These are phyloP conservation scores for Cheilosia variabilis DNA, from an alignment of 2,888 invertebrate genomes.

Conservation along the genomic window DNA sequence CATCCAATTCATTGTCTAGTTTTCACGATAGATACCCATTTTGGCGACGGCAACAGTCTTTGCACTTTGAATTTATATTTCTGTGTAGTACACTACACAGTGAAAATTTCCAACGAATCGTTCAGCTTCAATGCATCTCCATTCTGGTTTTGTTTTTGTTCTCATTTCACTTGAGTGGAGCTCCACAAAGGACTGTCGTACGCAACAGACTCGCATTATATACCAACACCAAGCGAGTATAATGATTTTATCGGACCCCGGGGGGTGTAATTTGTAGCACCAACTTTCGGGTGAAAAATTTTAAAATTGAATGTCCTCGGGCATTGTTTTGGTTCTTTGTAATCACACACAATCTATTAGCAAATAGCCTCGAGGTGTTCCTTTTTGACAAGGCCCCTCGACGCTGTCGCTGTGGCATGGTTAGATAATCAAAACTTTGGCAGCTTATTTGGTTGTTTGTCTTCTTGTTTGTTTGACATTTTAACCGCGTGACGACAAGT, in stretches of 20 bases:
- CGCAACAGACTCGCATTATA: slow-evolving; percentile 57
- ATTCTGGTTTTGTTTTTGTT: slow-evolving; percentile 78
- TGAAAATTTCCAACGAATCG: slow-evolving; percentile 61
- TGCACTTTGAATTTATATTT: slow-evolving; percentile 22
- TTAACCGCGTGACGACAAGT: slow-evolving; percentile 55
- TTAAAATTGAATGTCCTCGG: slow-evolving; percentile 82
- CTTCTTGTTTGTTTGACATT: slow-evolving; percentile 45
- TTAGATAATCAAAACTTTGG: slow-evolving; percentile 71
- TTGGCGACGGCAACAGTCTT: slow-evolving; percentile 55
- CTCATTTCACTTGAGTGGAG: slow-evolving; percentile 82
- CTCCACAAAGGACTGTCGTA: slow-evolving; percentile 78
- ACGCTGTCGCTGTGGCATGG: slow-evolving; percentile 4
- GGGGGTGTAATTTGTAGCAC: slow-evolving; percentile 81
- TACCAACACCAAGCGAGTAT: slow-evolving; percentile 49
- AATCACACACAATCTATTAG: slow-evolving; percentile 81
- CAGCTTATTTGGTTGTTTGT: slow-evolving; percentile 20
- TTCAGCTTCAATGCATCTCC: slow-evolving; percentile 71
- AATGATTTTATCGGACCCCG: slow-evolving; percentile 77
- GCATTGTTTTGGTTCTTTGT: slow-evolving; percentile 82
- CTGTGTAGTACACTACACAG: not conserved
- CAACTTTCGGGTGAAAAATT: slow-evolving; percentile 79
- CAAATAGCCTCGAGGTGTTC: slow-evolving; percentile 76
- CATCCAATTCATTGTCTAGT: slow-evolving; percentile 30
- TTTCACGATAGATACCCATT: slow-evolving; percentile 20
- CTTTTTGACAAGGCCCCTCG: slow-evolving; percentile 22